Evolutionary conservation across 2,797 vertebrate species (phyloP), one percentile per base, ranked within the genome.

Genomic region (Rhinatrema bivittatum): DNA sequence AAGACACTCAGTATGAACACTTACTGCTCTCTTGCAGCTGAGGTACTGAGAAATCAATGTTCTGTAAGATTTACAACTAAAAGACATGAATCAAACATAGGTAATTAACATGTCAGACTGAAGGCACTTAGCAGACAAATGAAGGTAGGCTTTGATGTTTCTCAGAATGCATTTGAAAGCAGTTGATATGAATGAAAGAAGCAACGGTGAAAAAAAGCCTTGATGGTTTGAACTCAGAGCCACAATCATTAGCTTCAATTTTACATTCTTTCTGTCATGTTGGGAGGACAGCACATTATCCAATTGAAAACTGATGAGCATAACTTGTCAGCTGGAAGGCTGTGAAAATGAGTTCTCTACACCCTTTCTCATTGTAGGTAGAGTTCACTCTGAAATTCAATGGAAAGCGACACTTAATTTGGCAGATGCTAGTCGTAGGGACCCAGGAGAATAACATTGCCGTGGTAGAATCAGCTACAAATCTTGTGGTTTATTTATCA

Each of bases 321-420:
- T 53, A 56, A 12, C 22, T 53, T 44, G 31, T 49, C 46, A 49
- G 42, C 25, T 37, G 29, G 21, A 58, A 70, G 18, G 8, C 36
- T 36, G 17, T 17, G 34, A 51, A 64, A 70, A 64, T 54, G 33
- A 56, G 37, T 53, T 60, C 37, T 54, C 37, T 44, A 53, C 37
- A 40, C 29, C 27, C 10, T 23, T 36, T 46, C 41, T 50, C 46
- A 62, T 53, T 57, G 42, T 61, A 68, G 23, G 31, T 36, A 42
- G 38, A 20, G 25, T 32, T 65, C 47, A 39, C n/a, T 50, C 48
- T 27, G 37, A 50, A 20, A 36, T 25, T 40, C 48, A 45, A 61
- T 58, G 54, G 47, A 61, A 68, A 56, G 51, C 53, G 60, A 65
- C 68, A 72, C 29, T 59, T 64, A 51, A 65, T 68, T 70, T 62